Conservation (phyloP, 2,888 invertebrate species). For the Acanthacorydalis orientalis region DNA sequence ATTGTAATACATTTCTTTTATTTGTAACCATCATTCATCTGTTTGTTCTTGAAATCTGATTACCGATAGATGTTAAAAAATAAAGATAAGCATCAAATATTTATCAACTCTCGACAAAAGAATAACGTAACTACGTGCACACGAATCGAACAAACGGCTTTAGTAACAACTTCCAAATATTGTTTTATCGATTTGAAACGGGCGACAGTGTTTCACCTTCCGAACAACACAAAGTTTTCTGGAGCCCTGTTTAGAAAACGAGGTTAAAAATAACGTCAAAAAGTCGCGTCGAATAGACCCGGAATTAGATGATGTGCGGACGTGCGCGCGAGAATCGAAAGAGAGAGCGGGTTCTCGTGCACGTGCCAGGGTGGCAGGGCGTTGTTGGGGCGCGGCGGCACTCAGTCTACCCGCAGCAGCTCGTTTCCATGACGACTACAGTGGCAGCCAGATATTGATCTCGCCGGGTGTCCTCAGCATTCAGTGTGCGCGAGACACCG, state of each 20-base stretch:
- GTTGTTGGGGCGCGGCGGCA: constrained; percentile 3
- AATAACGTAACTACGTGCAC: too few relatives aligned
- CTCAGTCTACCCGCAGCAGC: constrained; percentile 7
- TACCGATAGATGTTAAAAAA: too few relatives aligned
- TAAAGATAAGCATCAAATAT: too few relatives aligned
- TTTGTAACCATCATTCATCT: too few relatives aligned
- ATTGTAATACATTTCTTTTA: too few relatives aligned
- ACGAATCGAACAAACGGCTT: too few relatives aligned
- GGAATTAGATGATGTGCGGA: neutral
- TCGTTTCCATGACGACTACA: constrained; percentile 3
- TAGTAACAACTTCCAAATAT: too few relatives aligned
- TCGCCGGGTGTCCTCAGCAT: constrained; percentile 2
- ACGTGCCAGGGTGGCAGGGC: too few relatives aligned
- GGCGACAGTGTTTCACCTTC: neutral
- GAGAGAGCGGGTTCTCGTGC: neutral
- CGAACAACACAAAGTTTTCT: neutral
- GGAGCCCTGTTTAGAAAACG: too few relatives aligned
- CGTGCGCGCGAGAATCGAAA: neutral
- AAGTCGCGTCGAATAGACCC: neutral
- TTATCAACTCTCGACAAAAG: too few relatives aligned
- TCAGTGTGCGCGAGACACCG: too few relatives aligned
- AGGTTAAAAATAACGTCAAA: neutral
- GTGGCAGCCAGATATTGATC: constrained; percentile 5
- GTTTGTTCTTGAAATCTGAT: too few relatives aligned
- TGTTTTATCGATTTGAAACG: neutral